phyloP scores from a whole-genome alignment of 2,113 vertebrate genomes.

The Calypte anna region DNA sequence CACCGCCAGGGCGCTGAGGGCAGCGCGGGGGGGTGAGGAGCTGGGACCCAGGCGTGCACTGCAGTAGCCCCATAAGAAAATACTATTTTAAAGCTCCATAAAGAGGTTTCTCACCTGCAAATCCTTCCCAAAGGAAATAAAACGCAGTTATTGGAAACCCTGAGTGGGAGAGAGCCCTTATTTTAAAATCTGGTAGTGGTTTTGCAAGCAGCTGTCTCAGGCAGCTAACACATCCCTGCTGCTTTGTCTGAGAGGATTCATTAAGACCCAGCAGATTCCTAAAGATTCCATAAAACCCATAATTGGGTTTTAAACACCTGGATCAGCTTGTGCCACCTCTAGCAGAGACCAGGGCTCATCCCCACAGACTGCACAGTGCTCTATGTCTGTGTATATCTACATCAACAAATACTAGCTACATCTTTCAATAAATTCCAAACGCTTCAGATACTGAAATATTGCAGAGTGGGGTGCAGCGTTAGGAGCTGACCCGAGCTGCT shows the following conservation, averaged over 20 bases:
- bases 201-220: background rate
- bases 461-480: background rate
- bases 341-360: no score
- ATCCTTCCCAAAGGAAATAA: background rate
- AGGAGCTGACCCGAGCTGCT: fast-evolving
- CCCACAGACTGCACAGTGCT: background rate
- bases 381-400: fast-evolving
- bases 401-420: fast-evolving
- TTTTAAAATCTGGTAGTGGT: background rate
- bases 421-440: background rate
- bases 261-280: no score
- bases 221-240: fast-evolving
- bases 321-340: no score
- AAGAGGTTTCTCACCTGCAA: background rate
- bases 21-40: background rate
- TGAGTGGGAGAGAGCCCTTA: no score
- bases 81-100: fast-evolving
- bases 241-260: no score
- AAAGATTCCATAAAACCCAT: no score
- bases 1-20: no score
- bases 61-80: fast-evolving
- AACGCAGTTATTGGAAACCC: no score
- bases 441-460: background rate
- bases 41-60: fast-evolving
- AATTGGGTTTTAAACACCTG: no score